Evolutionary conservation across 2,113 vertebrate species (phyloP).

Genomic region (Saguinus midas): DNA sequence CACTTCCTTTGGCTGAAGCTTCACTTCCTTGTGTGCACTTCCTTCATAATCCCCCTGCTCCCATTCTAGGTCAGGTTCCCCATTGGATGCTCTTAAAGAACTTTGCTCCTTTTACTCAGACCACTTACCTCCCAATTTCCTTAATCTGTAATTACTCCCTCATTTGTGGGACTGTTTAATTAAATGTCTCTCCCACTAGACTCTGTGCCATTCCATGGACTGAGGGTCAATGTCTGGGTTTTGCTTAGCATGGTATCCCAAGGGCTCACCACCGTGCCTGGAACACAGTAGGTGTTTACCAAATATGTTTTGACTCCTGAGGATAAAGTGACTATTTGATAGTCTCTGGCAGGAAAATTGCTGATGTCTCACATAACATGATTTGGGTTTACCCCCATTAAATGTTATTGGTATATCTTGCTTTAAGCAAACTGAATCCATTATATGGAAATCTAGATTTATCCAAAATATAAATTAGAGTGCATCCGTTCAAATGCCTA

Average conservation of each 20-base stretch:
- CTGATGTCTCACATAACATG: neutral
- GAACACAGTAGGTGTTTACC: neutral
- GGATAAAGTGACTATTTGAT: neutral
- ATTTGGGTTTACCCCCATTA: neutral
- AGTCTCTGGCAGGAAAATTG: neutral
- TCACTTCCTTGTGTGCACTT: neutral
- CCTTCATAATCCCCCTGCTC: too few relatives aligned
- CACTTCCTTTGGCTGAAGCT: neutral
- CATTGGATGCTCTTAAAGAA: neutral
- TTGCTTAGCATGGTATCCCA: neutral
- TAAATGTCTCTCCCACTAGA: neutral
- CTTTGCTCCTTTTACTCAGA: neutral
- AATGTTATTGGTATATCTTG: neutral
- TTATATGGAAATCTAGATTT: neutral
- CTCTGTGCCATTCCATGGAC: neutral
- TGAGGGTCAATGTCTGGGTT: neutral
- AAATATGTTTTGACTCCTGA: neutral
- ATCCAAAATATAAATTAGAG: neutral
- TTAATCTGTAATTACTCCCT: neutral
- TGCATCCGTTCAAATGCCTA: neutral
- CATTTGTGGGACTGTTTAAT: neutral
- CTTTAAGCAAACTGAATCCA: conserved; percentile 23
- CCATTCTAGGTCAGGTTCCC: neutral
- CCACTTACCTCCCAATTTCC: neutral
- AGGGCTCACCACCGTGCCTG: neutral